These are phyloP conservation scores for Rhabdomys dilectus DNA, from an alignment of 2,113 vertebrate genomes.

Conservation along the genomic window DNA sequence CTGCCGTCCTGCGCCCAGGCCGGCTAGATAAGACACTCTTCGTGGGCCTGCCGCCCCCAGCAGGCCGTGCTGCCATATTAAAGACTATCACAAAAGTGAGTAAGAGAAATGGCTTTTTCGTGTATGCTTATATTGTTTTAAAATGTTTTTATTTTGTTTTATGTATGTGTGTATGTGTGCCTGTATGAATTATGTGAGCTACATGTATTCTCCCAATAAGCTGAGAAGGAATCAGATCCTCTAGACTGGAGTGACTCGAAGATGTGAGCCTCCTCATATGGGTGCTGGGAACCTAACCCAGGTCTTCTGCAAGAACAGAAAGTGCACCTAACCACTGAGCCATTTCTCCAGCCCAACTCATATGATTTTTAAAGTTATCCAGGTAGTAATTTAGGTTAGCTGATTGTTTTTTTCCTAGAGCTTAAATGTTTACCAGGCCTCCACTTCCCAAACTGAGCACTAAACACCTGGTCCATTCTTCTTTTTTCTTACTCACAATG, in stretches of 20 bases:
- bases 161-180: not conserved
- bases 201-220: not conserved
- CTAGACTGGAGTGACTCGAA: not conserved
- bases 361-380: no score
- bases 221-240: not conserved
- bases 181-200: not conserved
- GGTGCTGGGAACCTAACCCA: no score
- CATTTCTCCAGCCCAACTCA: not conserved
- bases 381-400: not conserved
- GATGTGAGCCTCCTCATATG: no score
- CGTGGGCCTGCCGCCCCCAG: conserved; percentile 94
- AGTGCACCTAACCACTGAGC: not conserved
- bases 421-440: not conserved
- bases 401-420: not conserved
- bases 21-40: conserved; percentile 97
- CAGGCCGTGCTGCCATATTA: conserved; percentile 94
- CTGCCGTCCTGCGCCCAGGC: conserved; percentile 95
- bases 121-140: not conserved
- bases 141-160: not conserved
- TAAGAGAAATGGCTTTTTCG: conserved; percentile 51
- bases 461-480: not conserved
- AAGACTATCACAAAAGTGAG: conserved; percentile 95
- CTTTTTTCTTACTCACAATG: not conserved
- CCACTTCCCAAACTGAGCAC: not conserved
- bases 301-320: not conserved